phyloP scores from a whole-genome alignment of 2,888 invertebrate species.

The Papilio demoleus region DNA sequence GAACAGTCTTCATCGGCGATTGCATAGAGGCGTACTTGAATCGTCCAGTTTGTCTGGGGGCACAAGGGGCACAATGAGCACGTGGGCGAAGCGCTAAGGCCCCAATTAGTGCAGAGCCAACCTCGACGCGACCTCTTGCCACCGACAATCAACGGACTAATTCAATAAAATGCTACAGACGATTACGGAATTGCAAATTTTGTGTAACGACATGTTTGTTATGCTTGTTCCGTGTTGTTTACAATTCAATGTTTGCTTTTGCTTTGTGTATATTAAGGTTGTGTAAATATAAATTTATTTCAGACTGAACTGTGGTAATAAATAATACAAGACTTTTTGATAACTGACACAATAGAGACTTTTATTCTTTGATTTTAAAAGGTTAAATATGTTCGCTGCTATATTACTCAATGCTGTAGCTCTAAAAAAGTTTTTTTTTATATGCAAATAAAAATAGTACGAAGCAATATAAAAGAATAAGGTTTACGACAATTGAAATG shows the following conservation, averaged over 20 bases:
- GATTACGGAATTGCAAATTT: slow-evolving; percentile 54
- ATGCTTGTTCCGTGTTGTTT: slow-evolving; percentile 1
- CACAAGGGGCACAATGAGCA: slow-evolving; percentile 48
- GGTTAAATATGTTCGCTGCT: neutral
- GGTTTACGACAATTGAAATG: slow-evolving; percentile 22
- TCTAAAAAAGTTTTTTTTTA: neutral
- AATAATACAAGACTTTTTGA: neutral
- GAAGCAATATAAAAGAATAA: slow-evolving; percentile 12
- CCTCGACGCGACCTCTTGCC: slow-evolving; percentile 78
- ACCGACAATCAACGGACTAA: slow-evolving; percentile 74
- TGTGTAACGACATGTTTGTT: slow-evolving; percentile 16
- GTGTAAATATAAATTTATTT: neutral
- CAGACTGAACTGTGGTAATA: neutral
- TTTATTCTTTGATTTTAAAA: neutral
- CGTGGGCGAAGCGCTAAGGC: slow-evolving; percentile 71
- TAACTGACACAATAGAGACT: neutral
- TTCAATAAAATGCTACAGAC: slow-evolving; percentile 77
- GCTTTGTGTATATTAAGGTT: slow-evolving; percentile 6
- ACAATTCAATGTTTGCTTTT: neutral
- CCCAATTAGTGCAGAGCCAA: slow-evolving; percentile 75
- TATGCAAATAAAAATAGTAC: slow-evolving; percentile 10
- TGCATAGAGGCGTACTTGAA: slow-evolving; percentile 38
- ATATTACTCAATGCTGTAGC: neutral
- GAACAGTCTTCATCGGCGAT: slow-evolving; percentile 12
- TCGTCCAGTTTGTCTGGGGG: slow-evolving; percentile 41